Percentiles rank a stretch among this genome's conserved stretches.
Conservation (phyloP, 2,113 vertebrate genomes). For the Ceratotherium simum region DNA sequence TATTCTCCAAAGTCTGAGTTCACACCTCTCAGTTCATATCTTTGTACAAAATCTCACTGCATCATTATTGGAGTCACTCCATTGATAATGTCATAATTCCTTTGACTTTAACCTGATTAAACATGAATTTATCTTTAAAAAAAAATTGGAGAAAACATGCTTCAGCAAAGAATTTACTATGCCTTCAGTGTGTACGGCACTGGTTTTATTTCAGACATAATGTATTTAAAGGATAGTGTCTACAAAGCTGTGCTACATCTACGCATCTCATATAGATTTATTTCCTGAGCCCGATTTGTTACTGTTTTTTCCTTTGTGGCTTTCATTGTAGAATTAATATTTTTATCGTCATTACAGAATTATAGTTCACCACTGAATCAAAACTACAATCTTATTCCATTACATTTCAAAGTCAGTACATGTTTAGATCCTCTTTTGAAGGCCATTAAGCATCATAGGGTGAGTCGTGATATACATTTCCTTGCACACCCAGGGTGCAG, state of each 20-base stretch:
- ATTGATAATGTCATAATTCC: neutral
- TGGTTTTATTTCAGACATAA: neutral
- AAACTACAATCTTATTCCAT: neutral
- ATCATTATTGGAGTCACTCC: neutral
- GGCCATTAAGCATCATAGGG: neutral
- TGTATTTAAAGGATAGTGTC: neutral
- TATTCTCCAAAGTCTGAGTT: neutral
- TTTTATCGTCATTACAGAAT: constrained; percentile 28
- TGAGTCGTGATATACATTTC: neutral
- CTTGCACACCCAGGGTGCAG: neutral
- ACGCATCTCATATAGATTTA: neutral
- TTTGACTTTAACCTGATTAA: neutral
- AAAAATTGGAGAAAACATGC: neutral
- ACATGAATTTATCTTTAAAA: neutral
- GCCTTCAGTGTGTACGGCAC: neutral
- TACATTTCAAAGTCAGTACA: neutral
- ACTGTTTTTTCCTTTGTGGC: neutral
- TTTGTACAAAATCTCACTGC: neutral
- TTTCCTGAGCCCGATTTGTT: neutral
- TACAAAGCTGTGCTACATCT: neutral
- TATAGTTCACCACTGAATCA: neutral
- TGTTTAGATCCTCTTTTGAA: neutral
- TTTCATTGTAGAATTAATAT: constrained; percentile 13
- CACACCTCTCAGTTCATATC: neutral
- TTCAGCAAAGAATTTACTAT: neutral